Evolutionary conservation across 2,888 invertebrate genomes (phyloP), one percentile per base, ranked within the genome.

Genomic region (Scelioninae gen. 1): DNA sequence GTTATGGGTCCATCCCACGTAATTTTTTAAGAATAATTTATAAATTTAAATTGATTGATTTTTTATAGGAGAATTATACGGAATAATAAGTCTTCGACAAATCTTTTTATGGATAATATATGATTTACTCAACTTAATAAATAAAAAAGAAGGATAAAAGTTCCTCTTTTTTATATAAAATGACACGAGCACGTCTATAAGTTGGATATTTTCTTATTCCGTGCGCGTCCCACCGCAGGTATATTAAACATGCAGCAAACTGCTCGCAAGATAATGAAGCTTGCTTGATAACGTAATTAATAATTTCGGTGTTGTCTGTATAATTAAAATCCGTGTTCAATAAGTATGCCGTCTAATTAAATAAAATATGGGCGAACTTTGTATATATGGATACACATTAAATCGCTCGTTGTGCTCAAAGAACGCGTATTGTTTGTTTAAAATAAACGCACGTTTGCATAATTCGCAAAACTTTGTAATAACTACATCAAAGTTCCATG

Each of bases 231-330:
- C 31, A 10, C 72, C 45, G 34, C 72, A 66, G 31, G 34, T 75
- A 40, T 60, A 68, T 68, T 38, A 76, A 66, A 76, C 49, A 51
- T 45, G 23, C 15, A 53, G 16, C 47, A 23, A 63, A 62, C 43
- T 60, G n/a, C 29, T 63, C 16, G 43, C 49, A 8, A 11, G 43
- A 63, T 71, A 56, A 63, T 58, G 40, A 43, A 63, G 78, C 29
- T 71, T 63, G 71, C 53, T 63, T 71, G 56, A 71, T 71, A 63
- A 71, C 40, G n/a, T 71, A 78, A 71, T 78, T 71, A 78, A 71
- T 78, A 69, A 63, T 63, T 71, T 78, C 51, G 15, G 55, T 56
- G 78, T 71, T 78, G 56, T 49, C 31, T 56, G 71, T 56, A 49
- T 65, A 71, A 71, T 65, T 56, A 71, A 78, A 78, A 71, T 65